Evolutionary conservation across 2,113 vertebrate species (phyloP).

Genomic region (Pristiophorus japonicus): DNA sequence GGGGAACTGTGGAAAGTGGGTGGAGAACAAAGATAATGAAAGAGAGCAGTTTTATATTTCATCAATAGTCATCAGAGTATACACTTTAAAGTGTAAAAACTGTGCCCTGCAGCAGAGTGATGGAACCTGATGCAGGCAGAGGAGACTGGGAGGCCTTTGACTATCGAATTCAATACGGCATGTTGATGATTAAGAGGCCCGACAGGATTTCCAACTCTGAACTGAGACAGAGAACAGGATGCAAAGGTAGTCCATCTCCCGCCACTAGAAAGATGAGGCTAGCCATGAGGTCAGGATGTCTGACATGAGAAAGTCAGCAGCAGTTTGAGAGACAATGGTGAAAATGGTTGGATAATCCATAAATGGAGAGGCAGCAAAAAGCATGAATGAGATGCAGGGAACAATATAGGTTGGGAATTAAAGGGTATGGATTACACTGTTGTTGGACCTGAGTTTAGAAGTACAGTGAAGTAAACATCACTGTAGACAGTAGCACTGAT

Average conservation of each 20-base stretch:
- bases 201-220: neutral
- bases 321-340: neutral
- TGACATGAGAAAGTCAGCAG: neutral
- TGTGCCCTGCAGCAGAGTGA: neutral
- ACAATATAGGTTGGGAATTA: neutral
- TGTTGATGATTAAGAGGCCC: neutral
- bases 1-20: neutral
- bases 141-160: neutral
- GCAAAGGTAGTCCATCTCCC: neutral
- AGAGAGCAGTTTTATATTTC: neutral
- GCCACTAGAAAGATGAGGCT: neutral
- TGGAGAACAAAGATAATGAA: conserved; percentile 13
- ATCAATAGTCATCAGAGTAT: neutral
- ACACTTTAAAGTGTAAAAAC: neutral
- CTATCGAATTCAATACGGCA: neutral
- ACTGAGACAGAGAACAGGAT: neutral
- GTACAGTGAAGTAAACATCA: neutral
- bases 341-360: neutral
- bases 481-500: neutral
- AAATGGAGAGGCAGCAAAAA: neutral
- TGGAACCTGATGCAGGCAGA: neutral
- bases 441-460: neutral
- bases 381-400: neutral
- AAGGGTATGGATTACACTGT: neutral
- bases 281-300: neutral